Percentiles rank a stretch among this genome's conserved stretches.
These are phyloP conservation scores for Urocynchramus pylzowi DNA, from an alignment of 2,113 vertebrate species.

Conservation along the genomic window DNA sequence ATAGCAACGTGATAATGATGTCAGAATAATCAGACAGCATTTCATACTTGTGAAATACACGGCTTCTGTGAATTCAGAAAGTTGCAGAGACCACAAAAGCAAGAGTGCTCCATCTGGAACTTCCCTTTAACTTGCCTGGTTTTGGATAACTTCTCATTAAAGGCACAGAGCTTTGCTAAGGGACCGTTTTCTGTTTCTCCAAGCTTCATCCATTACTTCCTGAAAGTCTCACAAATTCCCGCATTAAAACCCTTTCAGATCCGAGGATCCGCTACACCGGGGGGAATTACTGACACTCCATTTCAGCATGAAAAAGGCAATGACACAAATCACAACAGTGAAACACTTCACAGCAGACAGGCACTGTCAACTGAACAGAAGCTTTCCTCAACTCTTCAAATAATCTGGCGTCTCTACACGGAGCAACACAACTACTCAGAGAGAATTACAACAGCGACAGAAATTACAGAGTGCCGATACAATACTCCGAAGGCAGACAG, in stretches of 20 bases:
- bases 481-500: neutral
- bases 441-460: neutral
- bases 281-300: neutral
- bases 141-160: neutral
- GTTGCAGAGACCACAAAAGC: neutral
- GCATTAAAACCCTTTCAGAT: neutral
- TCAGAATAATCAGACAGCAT: neutral
- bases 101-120: neutral
- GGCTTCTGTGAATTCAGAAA: neutral
- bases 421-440: neutral
- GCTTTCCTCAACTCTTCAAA: neutral
- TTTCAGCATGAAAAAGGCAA: neutral
- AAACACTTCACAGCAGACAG: neutral
- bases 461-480: neutral
- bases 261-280: neutral
- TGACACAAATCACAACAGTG: neutral
- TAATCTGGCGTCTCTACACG: neutral
- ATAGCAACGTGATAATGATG: conserved; percentile 30
- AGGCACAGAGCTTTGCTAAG: neutral
- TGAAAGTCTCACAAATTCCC: neutral
- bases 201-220: neutral
- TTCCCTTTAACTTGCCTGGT: neutral
- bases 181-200: neutral
- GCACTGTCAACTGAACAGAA: neutral
- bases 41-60: neutral